phyloP scores from a whole-genome alignment of 35 echinoderm and acorn worm species.

The Amphiura filiformis region DNA sequence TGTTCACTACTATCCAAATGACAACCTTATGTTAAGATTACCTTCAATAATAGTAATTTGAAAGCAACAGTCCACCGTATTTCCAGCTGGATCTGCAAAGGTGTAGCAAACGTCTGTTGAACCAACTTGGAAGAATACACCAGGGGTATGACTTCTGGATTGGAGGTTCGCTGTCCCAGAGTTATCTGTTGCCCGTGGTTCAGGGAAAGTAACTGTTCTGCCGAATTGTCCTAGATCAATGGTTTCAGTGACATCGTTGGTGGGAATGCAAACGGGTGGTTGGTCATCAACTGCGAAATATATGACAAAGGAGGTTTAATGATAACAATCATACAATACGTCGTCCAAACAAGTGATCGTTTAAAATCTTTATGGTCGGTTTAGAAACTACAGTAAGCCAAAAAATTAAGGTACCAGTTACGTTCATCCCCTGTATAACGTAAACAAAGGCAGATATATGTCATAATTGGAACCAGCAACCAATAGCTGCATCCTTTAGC shows the following conservation, averaged over 20 bases:
- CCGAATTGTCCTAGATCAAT: slow-evolving; percentile 1
- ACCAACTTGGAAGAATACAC: slow-evolving; percentile 52
- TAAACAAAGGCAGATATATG: no score
- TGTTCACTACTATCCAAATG: no score
- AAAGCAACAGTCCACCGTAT: slow-evolving; percentile 49
- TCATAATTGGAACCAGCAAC: no score
- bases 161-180: slow-evolving; percentile 31
- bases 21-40: no score
- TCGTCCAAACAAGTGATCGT: no score
- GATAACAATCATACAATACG: no score
- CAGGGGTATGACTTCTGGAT: slow-evolving; percentile 30
- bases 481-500: no score
- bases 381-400: no score
- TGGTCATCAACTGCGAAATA: background rate
- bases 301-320: background rate
- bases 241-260: background rate
- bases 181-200: slow-evolving; percentile 64
- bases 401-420: no score
- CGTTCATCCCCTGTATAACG: no score
- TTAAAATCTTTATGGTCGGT: no score
- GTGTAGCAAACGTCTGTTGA: slow-evolving; percentile 53
- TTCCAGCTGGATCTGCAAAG: slow-evolving; percentile 53
- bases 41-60: slow-evolving; percentile 22
- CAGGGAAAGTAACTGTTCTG: slow-evolving; percentile 33
- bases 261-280: background rate